Conservation (phyloP, 2,113 vertebrate species). For the Antechinus flavipes region DNA sequence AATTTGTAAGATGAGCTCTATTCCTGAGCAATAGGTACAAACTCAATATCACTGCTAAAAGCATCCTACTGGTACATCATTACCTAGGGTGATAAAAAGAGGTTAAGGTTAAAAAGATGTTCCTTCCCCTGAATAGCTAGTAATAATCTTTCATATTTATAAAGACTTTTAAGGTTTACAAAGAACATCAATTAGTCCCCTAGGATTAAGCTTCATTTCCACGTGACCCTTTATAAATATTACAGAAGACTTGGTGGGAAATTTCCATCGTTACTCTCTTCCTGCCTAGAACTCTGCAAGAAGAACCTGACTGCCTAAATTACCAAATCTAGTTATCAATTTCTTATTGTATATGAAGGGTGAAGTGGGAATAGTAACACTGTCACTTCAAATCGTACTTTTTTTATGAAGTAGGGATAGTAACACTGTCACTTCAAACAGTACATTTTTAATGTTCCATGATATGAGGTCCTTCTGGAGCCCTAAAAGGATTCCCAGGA, state of each 20-base stretch:
- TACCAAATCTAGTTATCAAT: neutral
- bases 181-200: neutral
- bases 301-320: neutral
- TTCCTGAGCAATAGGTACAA: neutral
- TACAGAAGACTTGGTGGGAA: neutral
- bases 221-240: neutral
- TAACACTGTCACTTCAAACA: neutral
- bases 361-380: neutral
- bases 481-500: neutral
- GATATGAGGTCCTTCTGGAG: neutral
- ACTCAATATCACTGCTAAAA: neutral
- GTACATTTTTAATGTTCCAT: neutral
- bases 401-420: neutral
- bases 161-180: neutral
- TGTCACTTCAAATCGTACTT: neutral
- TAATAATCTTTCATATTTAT: constrained; percentile 5
- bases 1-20: neutral
- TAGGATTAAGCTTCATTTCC: neutral
- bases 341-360: neutral
- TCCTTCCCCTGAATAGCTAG: neutral
- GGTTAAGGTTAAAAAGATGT: neutral
- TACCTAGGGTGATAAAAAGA: neutral
- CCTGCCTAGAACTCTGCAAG: neutral
- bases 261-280: neutral
- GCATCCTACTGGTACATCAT: neutral